These are phyloP conservation scores for Conus ventricosus DNA, from an alignment of 1,140 invertebrate genomes.

Conservation along the genomic window DNA sequence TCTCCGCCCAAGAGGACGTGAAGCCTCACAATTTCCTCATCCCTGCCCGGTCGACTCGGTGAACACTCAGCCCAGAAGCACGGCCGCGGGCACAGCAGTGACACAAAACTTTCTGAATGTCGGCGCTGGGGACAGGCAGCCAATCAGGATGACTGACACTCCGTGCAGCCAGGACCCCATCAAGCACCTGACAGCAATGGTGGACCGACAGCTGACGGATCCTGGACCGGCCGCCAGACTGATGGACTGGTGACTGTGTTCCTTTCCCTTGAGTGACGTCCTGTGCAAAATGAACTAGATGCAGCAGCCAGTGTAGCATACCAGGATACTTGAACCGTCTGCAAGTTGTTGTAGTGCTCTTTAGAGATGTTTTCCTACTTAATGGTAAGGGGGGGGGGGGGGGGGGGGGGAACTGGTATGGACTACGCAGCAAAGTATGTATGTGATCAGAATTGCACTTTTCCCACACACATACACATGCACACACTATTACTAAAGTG, in stretches of 20 bases:
- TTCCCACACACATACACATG: too few relatives aligned
- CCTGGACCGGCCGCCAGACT: not conserved
- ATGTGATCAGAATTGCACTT: too few relatives aligned
- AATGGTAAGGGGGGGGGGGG: too few relatives aligned
- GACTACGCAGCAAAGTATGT: too few relatives aligned
- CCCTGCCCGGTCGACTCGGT: not conserved
- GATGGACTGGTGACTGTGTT: not conserved
- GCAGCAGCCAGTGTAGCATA: too few relatives aligned
- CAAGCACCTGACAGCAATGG: conserved; percentile 2
- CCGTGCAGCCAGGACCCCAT: not conserved
- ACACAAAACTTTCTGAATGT: not conserved
- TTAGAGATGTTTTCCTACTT: too few relatives aligned
- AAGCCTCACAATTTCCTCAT: not conserved
- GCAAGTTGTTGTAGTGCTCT: too few relatives aligned
- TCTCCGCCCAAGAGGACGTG: not conserved
- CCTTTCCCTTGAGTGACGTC: too few relatives aligned
- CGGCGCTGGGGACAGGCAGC: not conserved
- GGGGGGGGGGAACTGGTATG: too few relatives aligned
- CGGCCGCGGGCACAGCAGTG: not conserved
- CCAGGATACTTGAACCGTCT: too few relatives aligned
- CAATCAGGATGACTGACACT: not conserved
- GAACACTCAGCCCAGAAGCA: not conserved
- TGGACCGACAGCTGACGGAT: not conserved
- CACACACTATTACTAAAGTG: too few relatives aligned
- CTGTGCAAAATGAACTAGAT: too few relatives aligned